A percentile compares a stretch with the other conserved stretches of the same genome.
Evolutionary conservation across 2,797 vertebrate genomes (phyloP).

Genomic region (Masticophis lateralis): DNA sequence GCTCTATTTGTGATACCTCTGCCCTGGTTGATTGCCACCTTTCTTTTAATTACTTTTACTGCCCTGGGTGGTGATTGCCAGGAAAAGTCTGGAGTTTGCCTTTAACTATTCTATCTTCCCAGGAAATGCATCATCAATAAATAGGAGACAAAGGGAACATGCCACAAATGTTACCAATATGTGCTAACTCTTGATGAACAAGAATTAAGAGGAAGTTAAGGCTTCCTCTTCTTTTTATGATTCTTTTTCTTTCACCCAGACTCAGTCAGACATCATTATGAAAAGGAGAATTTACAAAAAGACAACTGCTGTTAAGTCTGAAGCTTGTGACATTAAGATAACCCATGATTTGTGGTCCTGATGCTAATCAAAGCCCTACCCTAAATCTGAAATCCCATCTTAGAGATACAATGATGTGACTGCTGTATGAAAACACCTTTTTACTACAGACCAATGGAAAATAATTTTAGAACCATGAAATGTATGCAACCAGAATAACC

Average conservation of each 20-base stretch:
- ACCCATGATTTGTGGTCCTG: background rate
- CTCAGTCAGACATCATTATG: background rate
- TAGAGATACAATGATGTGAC: background rate
- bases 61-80: background rate
- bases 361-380: background rate
- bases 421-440: background rate
- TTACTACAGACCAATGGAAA: background rate
- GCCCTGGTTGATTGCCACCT: background rate
- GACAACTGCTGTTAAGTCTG: background rate
- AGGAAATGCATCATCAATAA: background rate
- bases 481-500: background rate
- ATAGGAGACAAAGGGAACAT: background rate
- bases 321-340: background rate
- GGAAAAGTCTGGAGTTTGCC: background rate
- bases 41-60: background rate
- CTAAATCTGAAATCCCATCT: background rate
- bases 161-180: background rate
- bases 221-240: background rate
- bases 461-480: background rate
- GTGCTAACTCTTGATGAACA: background rate
- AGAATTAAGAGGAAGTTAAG: background rate
- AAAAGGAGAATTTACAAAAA: background rate
- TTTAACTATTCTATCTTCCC: background rate
- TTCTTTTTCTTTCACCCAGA: background rate
- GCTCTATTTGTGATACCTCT: background rate